Evolutionary conservation across 2,888 invertebrate species (phyloP).

Genomic region (Rotaria socialis): DNA sequence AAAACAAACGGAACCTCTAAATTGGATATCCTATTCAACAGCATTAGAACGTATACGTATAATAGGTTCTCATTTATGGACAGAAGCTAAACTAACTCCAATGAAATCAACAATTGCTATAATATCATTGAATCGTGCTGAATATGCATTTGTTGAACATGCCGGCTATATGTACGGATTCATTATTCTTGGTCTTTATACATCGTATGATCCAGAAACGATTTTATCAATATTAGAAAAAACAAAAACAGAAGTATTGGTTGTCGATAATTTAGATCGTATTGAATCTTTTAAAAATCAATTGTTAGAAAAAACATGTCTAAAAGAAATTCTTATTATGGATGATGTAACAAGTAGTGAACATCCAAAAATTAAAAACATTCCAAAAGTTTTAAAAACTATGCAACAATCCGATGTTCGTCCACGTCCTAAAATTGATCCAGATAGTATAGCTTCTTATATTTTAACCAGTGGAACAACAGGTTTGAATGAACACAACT

Average conservation of each 20-base stretch:
- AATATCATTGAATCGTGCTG: background rate
- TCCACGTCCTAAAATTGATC: background rate
- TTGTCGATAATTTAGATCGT: background rate
- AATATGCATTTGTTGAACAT: constrained; percentile 68
- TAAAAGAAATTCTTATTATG: background rate
- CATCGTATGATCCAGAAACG: constrained; percentile 38
- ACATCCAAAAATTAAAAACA: background rate
- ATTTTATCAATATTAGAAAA: constrained; percentile 34
- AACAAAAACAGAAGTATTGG: background rate
- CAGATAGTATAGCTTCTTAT: background rate
- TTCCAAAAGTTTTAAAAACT: background rate
- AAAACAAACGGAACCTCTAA: background rate
- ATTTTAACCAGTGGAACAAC: constrained; percentile 1
- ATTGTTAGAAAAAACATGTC: background rate
- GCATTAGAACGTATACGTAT: background rate
- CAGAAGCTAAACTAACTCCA: background rate
- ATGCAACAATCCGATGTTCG: background rate
- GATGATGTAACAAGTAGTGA: background rate
- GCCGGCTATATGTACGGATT: constrained; percentile 40
- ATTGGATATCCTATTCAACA: background rate
- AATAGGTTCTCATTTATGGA: background rate
- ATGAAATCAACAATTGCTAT: background rate
- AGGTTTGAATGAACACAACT: background rate
- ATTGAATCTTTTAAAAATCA: background rate
- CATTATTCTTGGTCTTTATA: constrained; percentile 37